Base-by-base conservation (phyloP, 2,797 vertebrate species). In the Fistularia commersonii region DNA sequence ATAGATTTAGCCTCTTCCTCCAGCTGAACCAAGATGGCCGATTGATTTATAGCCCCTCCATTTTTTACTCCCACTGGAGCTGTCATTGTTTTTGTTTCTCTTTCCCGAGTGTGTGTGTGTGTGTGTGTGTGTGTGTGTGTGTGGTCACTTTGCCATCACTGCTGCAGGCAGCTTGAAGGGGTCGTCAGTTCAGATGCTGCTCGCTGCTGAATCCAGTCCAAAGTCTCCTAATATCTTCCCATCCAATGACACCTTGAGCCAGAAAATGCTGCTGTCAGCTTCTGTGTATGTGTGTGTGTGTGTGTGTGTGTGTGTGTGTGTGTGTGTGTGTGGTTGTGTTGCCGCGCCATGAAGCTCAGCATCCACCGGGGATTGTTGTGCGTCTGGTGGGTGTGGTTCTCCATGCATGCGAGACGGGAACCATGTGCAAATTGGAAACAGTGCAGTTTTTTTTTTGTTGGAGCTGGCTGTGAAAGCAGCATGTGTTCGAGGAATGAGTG, bases 1-100 rank as follows among this genome's bases (percentile, higher is more conserved):
- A 84, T 81, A 54, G 81, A 83, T 84, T 64, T 37, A 32, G 37
- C 59, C 71, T 57, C 78, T 77, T 75, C 51, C 52, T 8, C 39
- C 71, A 77, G 76, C 79, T 77, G 67, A 46, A 57, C 75, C 63
- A 53, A 35, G 38, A 41, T 62, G 51, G 51, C 40, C 57, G 44
- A 64, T 48, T 45, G 55, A 79, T 75, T 69, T 79, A 72, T 76
- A 74, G 65, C 64, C 61, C 58, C 60, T 69, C 54, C 50, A 42
- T 74, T 79, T 69, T 52, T 51, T 57, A 64, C 41, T 68, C 45
- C 48, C 61, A 8, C 46, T 60, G 48, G 52, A 51, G 56, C 61
- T 48, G n/a, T 41, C n/a, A n/a, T 15, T 41, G 48, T 32, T 11
- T 51, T 68, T 69, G 54, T 58, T 41, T 57, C 45, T 69, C 12